Conservation (phyloP, 2,113 vertebrate species). For the Ictidomys tridecemlineatus region DNA sequence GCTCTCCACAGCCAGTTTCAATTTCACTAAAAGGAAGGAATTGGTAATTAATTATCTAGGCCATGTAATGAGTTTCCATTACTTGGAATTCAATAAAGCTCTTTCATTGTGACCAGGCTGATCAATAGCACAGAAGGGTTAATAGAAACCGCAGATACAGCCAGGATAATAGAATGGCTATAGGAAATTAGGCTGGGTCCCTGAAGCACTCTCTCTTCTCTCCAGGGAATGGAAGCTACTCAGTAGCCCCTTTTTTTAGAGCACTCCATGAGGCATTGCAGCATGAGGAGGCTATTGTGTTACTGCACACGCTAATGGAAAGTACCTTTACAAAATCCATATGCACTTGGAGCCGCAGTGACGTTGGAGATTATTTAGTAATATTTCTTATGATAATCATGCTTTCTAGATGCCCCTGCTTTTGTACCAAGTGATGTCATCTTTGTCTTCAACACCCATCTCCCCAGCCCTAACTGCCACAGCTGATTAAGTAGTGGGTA, state of each 20-base stretch:
- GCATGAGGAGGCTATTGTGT: constrained; percentile 80
- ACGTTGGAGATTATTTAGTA: constrained; percentile 59
- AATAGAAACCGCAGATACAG: constrained; percentile 78
- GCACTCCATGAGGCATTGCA: constrained; percentile 68
- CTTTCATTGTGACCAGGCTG: constrained; percentile 68
- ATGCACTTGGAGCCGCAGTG: constrained; percentile 30
- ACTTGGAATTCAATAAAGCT: constrained; percentile 81
- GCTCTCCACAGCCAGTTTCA: constrained; percentile 76
- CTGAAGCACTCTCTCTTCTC: constrained; percentile 68
- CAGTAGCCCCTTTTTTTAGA: constrained; percentile 71
- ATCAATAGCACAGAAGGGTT: constrained; percentile 78
- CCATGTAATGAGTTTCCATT: constrained; percentile 80
- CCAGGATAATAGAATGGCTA: constrained; percentile 83
- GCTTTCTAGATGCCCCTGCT: not conserved
- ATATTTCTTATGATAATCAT: constrained; percentile 43
- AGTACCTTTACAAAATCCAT: constrained; percentile 81
- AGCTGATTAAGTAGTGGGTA: not conserved
- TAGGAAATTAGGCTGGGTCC: constrained; percentile 81
- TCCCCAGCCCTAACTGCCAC: not conserved
- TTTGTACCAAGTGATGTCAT: constrained; percentile 19
- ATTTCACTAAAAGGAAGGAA: constrained; percentile 74
- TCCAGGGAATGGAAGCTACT: constrained; percentile 77
- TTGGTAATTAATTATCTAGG: constrained; percentile 83
- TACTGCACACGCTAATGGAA: constrained; percentile 72
- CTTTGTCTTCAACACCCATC: not conserved